Evolutionary conservation across 2,797 vertebrate species (phyloP).

Genomic region (Sebastes oblongus): DNA sequence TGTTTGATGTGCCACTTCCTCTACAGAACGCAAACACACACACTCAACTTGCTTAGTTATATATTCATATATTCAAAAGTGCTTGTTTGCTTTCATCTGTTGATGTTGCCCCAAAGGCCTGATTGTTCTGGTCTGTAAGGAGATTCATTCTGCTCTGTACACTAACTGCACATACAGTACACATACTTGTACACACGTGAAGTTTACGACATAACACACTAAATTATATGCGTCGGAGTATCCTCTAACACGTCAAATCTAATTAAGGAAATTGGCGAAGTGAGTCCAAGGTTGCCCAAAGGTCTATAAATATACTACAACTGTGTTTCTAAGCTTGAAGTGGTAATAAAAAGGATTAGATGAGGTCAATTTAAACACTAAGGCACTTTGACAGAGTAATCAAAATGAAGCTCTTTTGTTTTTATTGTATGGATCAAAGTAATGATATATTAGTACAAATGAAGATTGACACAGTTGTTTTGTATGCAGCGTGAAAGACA

Average conservation of each 20-base stretch:
- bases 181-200: background rate
- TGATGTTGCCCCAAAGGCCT: slow-evolving; percentile 5
- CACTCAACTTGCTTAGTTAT: background rate
- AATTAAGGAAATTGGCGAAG: background rate
- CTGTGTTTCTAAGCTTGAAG: background rate
- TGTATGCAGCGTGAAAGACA: background rate
- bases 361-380: background rate
- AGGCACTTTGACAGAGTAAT: background rate
- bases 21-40: background rate
- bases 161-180: background rate
- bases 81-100: slow-evolving; percentile 20
- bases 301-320: background rate
- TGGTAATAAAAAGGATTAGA: background rate
- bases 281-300: background rate
- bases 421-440: background rate
- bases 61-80: slow-evolving; percentile 41
- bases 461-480: background rate
- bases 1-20: background rate
- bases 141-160: background rate
- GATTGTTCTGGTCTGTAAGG: background rate
- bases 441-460: background rate
- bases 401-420: background rate
- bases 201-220: background rate
- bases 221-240: background rate
- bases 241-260: background rate